Percentiles rank a stretch among this genome's conserved stretches.
Conservation (phyloP, 2,113 vertebrate genomes). For the Laterallus jamaicensis region DNA sequence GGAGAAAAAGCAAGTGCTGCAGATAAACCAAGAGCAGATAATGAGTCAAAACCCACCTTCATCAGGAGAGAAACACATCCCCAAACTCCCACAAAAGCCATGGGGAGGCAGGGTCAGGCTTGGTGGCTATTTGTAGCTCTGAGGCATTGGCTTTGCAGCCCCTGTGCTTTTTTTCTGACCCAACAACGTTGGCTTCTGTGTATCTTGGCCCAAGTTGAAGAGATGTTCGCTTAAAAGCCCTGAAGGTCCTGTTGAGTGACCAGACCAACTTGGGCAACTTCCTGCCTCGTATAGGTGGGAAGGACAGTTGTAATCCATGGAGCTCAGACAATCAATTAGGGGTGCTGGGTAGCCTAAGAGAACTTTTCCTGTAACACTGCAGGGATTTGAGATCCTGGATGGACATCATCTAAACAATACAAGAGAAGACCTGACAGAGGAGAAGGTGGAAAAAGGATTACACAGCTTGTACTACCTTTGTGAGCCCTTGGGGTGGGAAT, state of each 20-base stretch:
- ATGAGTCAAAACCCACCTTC: not conserved
- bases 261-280: not conserved
- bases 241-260: not conserved
- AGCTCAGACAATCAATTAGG: not conserved
- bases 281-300: accelerated
- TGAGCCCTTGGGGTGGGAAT: not conserved
- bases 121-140: not conserved
- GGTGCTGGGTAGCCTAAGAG: no score
- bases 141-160: not conserved
- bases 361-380: not conserved
- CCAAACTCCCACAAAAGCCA: not conserved
- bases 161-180: not conserved
- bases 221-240: not conserved
- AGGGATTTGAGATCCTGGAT: not conserved
- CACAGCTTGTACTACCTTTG: not conserved
- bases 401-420: not conserved
- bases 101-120: not conserved
- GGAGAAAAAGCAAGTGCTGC: not conserved
- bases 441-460: not conserved
- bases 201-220: not conserved
- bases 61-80: accelerated
- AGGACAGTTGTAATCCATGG: not conserved
- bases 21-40: not conserved
- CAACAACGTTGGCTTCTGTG: accelerated
- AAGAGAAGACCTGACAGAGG: not conserved